Base-by-base conservation (phyloP, 1,140 invertebrate species). In the Mycetomoellerius zeteki region DNA sequence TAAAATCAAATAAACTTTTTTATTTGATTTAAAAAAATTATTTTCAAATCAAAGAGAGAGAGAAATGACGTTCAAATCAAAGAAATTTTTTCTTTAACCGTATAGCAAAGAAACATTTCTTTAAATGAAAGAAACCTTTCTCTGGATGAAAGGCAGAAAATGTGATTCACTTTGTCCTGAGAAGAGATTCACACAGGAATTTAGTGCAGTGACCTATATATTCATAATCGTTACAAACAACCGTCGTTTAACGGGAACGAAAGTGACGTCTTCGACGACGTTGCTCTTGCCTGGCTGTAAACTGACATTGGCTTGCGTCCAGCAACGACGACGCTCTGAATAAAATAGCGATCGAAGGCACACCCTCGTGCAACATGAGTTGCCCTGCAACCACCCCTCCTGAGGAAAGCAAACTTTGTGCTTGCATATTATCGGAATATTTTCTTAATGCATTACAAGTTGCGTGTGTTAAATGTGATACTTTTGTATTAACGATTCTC, bases 291-390 rank as follows among this genome's bases (percentile, higher is more conserved):
- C 62, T 33, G 50, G 33, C 87, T 67, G 54, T 73, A 75, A 82
- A 75, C 72, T 67, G 67, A 82, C 64, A 54, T 69, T 88, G 88
- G 86, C 88, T 89, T 14, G n/a, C 16, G 86, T 84, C 88, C 88
- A 89, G 71, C 43, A 24, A 19, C 16, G 65, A 50, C 47, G 43
- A 58, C n/a, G 43, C 76, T 71, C 62, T 73, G 75, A 89, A 89
- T 84, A 88, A 89, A 89, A 27, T 62, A 24, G 60, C 86, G 37
- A 73, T 50, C 60, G 60, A 54, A 64, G 43, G 65, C 33, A 14
- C 24, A 43, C 65, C 37, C 37, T 62, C 33, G 58, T 30, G 58
- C 24, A 19, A 50, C 24, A 21, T 16, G 21, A 58, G 37, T 50
- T 27, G 21, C n/a, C 21, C 37, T 47, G 43, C 75, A 30, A 30